Evolutionary conservation across 23 tunicate genomes (phyloP), one percentile per base, ranked within the genome.

Genomic region (Halocynthia aurantium): DNA sequence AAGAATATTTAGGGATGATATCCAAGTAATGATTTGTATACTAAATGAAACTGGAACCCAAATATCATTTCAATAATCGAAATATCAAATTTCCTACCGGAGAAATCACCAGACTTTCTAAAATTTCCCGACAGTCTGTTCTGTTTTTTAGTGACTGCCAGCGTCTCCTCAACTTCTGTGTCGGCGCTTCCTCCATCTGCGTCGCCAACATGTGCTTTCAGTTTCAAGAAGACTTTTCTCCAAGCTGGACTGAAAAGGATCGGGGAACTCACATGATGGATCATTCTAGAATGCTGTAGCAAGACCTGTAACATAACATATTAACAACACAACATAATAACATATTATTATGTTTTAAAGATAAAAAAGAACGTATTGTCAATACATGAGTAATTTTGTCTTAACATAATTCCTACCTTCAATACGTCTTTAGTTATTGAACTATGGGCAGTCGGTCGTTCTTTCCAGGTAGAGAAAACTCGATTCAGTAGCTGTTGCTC

Each of bases 251-350:
- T 52, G 9, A 54, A 20, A 8, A 74, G 78, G 9, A 74, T 74
- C 78, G 78, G 64, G 18, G 78, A 74, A 12, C 64, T 74, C 13
- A 74, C 78, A 40, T 74, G 78, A 74, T 74, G 78, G 56, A 74
- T 74, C 13, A 54, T 53, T 53, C 78, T 52, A 8, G 78, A 53
- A 56, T 74, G 78, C 13, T 44, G 67, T 10, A 74, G 40, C 66
- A 74, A 54, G 5, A 56, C 56, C 78, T 74, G 55, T 31, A 31
- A 31, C 1, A 31, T 31, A 1, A 31, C 44, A 31, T 31, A 31
- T 31, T 31, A 15, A 22, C 11, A 21, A 19, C 11, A 31, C n/a
- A n/a, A n/a, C n/a, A n/a, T n/a, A 10, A 12, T 67, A 8, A 18
- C 13, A 67, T 8, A 67, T 67, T 67, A 10, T 67, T 18, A 15